Evolutionary conservation across 1,140 invertebrate species (phyloP).

Genomic region (Apocrypta bakeri): DNA sequence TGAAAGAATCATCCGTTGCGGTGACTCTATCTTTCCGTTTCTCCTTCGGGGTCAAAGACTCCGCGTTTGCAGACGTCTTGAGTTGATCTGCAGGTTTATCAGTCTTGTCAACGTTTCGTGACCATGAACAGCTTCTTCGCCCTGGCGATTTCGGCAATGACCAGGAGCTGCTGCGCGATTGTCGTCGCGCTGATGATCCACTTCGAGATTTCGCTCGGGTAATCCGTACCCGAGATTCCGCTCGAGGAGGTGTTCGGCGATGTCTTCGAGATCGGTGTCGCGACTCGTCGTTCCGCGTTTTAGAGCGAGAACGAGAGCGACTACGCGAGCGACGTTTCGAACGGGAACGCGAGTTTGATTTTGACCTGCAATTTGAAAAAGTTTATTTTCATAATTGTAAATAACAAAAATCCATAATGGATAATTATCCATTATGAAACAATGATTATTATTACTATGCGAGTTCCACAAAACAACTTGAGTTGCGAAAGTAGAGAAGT

Average conservation of each 20-base stretch:
- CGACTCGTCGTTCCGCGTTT: constrained; percentile 4
- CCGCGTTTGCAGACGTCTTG: not conserved
- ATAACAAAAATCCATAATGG: too few relatives aligned
- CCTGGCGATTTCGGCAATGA: constrained; percentile 67
- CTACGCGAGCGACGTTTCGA: constrained; percentile 9
- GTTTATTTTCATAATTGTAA: not conserved
- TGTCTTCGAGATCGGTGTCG: not conserved
- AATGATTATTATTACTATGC: too few relatives aligned
- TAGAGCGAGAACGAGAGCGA: constrained; percentile 10
- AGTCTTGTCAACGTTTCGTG: constrained; percentile 57
- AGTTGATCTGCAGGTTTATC: constrained; percentile 34
- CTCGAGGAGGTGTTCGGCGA: constrained; percentile 48
- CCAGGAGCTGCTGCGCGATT: constrained; percentile 69
- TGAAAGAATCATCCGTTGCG: not conserved
- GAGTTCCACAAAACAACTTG: too few relatives aligned
- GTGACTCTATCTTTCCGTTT: not conserved
- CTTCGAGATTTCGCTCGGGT: constrained; percentile 63
- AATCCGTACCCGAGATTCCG: constrained; percentile 56
- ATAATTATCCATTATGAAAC: too few relatives aligned
- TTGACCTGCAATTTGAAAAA: not conserved
- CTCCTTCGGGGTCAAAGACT: not conserved
- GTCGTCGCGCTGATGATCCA: constrained; percentile 45
- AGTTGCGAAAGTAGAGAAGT: too few relatives aligned
- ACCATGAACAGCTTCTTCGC: constrained; percentile 69
- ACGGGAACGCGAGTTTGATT: not conserved